A percentile compares a stretch with the other conserved stretches of the same genome.
phyloP scores from a whole-genome alignment of 2,888 invertebrate genomes.

The Platyscelio sp. region DNA sequence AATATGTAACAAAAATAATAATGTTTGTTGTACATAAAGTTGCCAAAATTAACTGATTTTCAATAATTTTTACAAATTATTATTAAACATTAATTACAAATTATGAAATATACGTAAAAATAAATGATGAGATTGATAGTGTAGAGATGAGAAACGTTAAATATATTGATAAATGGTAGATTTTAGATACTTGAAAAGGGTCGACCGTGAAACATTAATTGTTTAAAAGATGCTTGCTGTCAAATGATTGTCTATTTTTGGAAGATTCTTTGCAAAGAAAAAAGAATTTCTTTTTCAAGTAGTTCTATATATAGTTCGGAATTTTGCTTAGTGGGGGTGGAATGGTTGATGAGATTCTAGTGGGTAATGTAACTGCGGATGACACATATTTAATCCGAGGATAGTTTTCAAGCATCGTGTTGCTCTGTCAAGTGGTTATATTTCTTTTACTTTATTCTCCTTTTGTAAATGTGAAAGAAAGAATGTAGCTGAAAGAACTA shows the following conservation, averaged over 20 bases:
- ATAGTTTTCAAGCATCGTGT: constrained; percentile 31
- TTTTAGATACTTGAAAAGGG: no score
- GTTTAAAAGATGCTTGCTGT: neutral
- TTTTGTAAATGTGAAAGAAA: neutral
- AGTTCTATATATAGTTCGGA: constrained; percentile 41
- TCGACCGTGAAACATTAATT: neutral
- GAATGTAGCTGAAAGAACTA: no score
- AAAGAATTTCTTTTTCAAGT: constrained; percentile 29
- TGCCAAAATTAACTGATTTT: no score
- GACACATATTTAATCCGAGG: constrained; percentile 39
- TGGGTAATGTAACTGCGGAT: constrained; percentile 42
- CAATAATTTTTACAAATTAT: no score
- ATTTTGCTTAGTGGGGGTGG: constrained; percentile 15
- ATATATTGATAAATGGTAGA: neutral
- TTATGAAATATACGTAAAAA: no score
- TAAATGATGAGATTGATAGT: no score
- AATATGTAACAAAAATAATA: no score
- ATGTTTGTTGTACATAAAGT: no score
- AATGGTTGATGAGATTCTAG: constrained; percentile 51
- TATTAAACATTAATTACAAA: no score
- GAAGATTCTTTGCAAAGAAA: neutral
- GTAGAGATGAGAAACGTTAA: no score
- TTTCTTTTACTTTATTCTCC: neutral
- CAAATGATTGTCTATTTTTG: constrained; percentile 31
- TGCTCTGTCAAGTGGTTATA: constrained; percentile 22